Base-by-base conservation (phyloP, 2,888 invertebrate species). In the Tetragnatha montana region DNA sequence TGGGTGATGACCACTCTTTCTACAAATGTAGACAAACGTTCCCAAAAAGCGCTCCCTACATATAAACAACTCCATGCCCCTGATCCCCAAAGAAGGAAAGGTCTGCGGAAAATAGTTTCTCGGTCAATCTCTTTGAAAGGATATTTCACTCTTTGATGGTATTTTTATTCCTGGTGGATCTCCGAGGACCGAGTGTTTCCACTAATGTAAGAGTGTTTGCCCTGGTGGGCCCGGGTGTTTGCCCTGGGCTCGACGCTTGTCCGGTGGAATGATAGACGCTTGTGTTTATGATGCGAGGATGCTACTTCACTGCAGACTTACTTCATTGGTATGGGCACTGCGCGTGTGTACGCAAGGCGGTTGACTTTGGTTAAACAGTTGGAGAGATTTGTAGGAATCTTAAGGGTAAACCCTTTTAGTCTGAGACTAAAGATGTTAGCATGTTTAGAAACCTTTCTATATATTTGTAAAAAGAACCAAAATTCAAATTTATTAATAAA, bases 111-210 rank as follows among this genome's bases (percentile, higher is more conserved):
- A 71, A 81, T 69, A 81, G 81, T 81, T 81, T 51, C 81, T 19
- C 71, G 81, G 81, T 81, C 81, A 81, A 81, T 75, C 75, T 69
- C 76, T 83, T 75, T 75, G 76, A 74, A 74, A 74, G 35, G 75
- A 35, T 60, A 71, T 71, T 71, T 81, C n/a, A 47, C 21, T 81
- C 22, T 19, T 49, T 47, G 51, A 47, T 75, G 22, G 50, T 68
- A 17, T 76, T 83, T 69, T 74, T 74, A 74, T 83, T 83, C 75
- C 60, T n/a, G n/a, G 35, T 47, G 71, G n/a, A 51, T 60, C 60
- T 19, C 70, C 47, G 47, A 74, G 35, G 82, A 19, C 35, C 35
- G 73, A 73, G 80, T 69, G 60, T 35, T 75, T 75, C 71, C 19
- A 22, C 22, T 71, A 71, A 22, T 17, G 50, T n/a, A 35, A 49